phyloP scores from a whole-genome alignment of 2,888 invertebrate species.

The Danaus chrysippus region DNA sequence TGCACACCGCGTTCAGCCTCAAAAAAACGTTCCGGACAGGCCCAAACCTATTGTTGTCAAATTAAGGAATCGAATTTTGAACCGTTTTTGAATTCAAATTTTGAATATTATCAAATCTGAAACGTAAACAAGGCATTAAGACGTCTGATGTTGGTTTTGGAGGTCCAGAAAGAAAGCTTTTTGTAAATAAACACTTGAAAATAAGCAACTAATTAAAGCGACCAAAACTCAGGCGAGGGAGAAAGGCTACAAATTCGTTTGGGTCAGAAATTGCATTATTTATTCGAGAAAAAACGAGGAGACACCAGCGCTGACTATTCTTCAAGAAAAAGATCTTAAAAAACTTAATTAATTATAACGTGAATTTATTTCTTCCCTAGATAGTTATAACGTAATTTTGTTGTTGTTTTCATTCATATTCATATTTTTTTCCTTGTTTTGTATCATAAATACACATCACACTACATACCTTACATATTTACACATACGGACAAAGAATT shows the following conservation, averaged over 20 bases:
- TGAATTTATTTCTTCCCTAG: background rate
- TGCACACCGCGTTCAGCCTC: slow-evolving; percentile 11
- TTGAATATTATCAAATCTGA: slow-evolving; percentile 7
- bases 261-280: background rate
- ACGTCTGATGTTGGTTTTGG: slow-evolving; percentile 11
- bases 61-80: background rate
- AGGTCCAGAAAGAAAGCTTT: slow-evolving; percentile 5
- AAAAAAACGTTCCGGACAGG: background rate
- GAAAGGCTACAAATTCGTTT: slow-evolving; percentile 1
- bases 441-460: no score
- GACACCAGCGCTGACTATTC: no score
- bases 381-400: background rate
- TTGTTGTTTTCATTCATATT: background rate
- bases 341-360: background rate
- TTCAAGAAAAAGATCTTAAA: no score
- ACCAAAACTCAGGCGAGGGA: background rate
- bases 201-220: background rate
- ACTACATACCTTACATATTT: no score
- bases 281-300: background rate
- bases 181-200: slow-evolving; percentile 9
- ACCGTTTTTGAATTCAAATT: background rate
- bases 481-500: no score
- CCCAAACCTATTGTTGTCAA: slow-evolving; percentile 12
- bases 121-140: slow-evolving; percentile 8
- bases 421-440: background rate